Conservation (phyloP, 1,140 invertebrate genomes). For the Diachasma alloeum region DNA sequence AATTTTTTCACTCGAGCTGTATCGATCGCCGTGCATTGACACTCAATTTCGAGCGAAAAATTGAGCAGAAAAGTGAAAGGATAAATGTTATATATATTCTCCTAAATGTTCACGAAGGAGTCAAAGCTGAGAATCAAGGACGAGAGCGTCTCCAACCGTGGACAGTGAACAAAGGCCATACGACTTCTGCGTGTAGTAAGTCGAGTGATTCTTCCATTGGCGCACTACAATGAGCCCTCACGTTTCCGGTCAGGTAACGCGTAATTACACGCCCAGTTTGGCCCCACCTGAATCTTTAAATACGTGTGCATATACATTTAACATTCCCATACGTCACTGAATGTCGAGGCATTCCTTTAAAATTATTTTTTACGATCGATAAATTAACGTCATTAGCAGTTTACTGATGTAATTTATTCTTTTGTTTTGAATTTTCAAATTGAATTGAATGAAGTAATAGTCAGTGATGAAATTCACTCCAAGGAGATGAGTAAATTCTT, state of each 20-base stretch:
- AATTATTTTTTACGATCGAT: neutral
- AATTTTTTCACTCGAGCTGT: neutral
- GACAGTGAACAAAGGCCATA: slow-evolving; percentile 43
- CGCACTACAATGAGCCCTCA: neutral
- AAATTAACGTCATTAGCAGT: neutral
- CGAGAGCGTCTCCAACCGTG: neutral
- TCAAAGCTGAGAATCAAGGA: slow-evolving; percentile 14
- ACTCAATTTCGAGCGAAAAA: neutral
- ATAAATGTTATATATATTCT: neutral
- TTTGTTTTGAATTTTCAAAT: neutral
- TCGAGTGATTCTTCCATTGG: neutral
- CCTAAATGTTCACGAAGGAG: neutral
- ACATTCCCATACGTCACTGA: neutral
- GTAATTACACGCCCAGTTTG: slow-evolving; percentile 51
- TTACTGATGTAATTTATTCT: neutral
- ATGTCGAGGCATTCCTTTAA: neutral
- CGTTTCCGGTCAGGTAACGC: slow-evolving; percentile 53
- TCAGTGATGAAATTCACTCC: neutral
- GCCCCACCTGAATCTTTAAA: slow-evolving; percentile 16
- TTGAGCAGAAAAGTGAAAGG: neutral
- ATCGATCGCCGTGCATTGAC: neutral
- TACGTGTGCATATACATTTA: neutral
- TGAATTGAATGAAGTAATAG: neutral
- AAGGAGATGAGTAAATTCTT: neutral
- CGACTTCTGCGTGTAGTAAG: neutral